Conservation (phyloP, 2,113 vertebrate species). For the Burhinus bistriatus region DNA sequence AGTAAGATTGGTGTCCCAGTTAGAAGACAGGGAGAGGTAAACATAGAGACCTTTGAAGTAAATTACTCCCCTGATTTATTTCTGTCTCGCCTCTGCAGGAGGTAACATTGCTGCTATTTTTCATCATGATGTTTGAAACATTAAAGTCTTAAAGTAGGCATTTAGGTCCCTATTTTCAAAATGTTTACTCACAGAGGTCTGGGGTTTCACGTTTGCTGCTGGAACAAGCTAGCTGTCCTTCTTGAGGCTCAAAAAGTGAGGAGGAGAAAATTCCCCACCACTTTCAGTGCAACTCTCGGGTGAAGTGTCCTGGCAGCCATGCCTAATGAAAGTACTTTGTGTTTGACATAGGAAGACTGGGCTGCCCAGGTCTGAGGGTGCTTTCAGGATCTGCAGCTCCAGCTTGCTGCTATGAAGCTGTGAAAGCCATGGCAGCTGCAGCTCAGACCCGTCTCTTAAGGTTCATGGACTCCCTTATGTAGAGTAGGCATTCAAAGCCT, state of each 20-base stretch:
- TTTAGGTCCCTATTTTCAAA: constrained; percentile 29
- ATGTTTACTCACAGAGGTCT: constrained; percentile 25
- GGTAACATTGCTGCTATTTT: constrained; percentile 48
- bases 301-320: neutral
- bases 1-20: constrained; percentile 34
- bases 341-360: neutral
- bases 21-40: constrained; percentile 36
- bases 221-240: neutral
- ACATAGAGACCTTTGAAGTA: constrained; percentile 57
- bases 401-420: neutral
- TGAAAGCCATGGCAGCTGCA: neutral
- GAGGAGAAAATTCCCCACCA: neutral
- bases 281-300: neutral
- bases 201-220: constrained; percentile 15
- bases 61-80: constrained; percentile 65
- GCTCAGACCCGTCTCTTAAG: neutral
- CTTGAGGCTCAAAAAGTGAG: neutral
- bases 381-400: neutral
- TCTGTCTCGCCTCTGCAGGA: constrained; percentile 51
- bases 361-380: neutral
- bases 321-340: neutral
- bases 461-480: neutral
- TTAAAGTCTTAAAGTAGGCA: constrained; percentile 43
- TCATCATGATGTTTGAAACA: constrained; percentile 50
- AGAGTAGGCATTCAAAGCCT: neutral